These are phyloP conservation scores for Brachionus calyciflorus DNA, from an alignment of 1,140 invertebrate species.

Conservation along the genomic window DNA sequence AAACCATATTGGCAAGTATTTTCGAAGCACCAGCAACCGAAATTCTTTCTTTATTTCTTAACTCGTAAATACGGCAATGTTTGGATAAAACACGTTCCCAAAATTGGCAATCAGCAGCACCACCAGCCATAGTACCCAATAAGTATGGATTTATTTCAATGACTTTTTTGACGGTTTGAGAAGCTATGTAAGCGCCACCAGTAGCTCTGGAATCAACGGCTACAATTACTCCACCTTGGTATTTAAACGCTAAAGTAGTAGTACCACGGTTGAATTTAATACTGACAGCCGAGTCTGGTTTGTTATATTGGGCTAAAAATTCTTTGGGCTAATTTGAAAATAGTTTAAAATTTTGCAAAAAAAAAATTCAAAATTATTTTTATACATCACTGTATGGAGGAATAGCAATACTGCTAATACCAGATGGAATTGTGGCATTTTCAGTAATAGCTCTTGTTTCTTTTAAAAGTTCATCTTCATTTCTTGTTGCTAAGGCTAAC, in stretches of 20 bases:
- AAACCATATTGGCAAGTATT: conserved; percentile 94
- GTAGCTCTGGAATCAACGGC: conserved; percentile 96
- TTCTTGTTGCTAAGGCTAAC: conserved; percentile 3
- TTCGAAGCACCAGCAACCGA: conserved; percentile 97
- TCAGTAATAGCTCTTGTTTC: not conserved
- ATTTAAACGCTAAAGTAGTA: conserved; percentile 92
- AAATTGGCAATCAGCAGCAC: conserved; percentile 95
- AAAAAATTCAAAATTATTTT: no score
- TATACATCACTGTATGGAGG: conserved; percentile 42
- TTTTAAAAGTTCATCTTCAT: conserved; percentile 29
- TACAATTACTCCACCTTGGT: conserved; percentile 82
- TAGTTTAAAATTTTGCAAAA: no score
- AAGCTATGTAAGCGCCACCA: conserved; percentile 74
- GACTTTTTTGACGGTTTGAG: conserved; percentile 91
- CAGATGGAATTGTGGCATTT: not conserved
- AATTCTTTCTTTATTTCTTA: conserved; percentile 90
- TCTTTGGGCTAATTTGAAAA: conserved; percentile 18
- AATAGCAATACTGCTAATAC: not conserved
- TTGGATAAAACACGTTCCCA: conserved; percentile 93
- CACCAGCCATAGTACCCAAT: conserved; percentile 79
- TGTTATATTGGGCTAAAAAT: conserved; percentile 61
- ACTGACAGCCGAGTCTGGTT: conserved; percentile 73
- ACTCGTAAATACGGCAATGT: conserved; percentile 86
- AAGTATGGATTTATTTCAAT: conserved; percentile 94
- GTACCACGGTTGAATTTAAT: conserved; percentile 95